Base-by-base conservation (phyloP, 2,888 invertebrate genomes). In the Acronicta psi region DNA sequence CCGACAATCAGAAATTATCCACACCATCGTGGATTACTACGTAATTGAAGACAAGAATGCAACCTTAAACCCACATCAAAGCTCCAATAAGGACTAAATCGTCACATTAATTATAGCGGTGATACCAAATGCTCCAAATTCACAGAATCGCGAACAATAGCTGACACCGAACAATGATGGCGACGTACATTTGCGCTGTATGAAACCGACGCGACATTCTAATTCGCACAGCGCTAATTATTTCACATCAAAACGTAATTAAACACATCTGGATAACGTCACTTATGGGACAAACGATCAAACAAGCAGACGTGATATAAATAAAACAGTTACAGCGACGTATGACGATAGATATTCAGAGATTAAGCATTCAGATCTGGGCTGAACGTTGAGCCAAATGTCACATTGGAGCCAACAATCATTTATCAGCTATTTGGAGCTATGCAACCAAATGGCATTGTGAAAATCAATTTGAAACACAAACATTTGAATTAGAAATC, bases 211-310 rank as follows among this genome's bases (percentile, higher is more conserved):
- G 63, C 66, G 50, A 69, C 69, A 76, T 70, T 63, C 47, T 60
- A 68, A 77, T 77, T 80, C 72, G 68, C 73, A 68, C 51, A 51
- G 38, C 55, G 51, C 58, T 81, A 80, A 82, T 81, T 77, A 79
- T 72, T 75, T 66, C 66, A 70, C 71, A 75, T 82, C 75, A 77
- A 75, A 80, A 67, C 25, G 62, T 73, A 68, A 82, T 81, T 78
- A 78, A 75, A 62, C 53, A 59, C 77, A 63, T 61, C 73, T 66
- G 71, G 53, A 57, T 63, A 75, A 73, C 50, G 58, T 25, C 52
- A 57, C 43, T 58, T 59, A 46, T 34, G 37, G 54, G 69, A 68
- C 69, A 54, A 47, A 31, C 50, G 37, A n/a, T 37, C 16, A 40
- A 57, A 60, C 34, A 50, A 58, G 41, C 59, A 61, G 53, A 62